Conservation (phyloP, 1,140 invertebrate species). For the Diachasma alloeum region DNA sequence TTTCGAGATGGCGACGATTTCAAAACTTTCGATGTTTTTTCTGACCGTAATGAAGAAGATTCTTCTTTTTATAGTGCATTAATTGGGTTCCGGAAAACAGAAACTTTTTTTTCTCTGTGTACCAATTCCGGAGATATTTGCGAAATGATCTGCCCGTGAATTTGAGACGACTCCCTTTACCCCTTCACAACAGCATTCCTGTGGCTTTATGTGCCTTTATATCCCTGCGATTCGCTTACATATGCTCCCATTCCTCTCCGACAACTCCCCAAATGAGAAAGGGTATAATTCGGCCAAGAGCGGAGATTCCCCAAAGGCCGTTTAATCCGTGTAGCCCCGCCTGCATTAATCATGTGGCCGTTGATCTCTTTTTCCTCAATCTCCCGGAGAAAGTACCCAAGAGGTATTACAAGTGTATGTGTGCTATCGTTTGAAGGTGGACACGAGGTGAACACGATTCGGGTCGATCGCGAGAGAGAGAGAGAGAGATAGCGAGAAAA, state of each 20-base stretch:
- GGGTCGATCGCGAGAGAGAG: slow-evolving; percentile 32
- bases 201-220: not conserved
- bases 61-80: no score
- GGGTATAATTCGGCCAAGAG: slow-evolving; percentile 18
- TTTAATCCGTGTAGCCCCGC: not conserved
- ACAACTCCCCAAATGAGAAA: not conserved
- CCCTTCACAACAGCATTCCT: not conserved
- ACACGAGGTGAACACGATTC: slow-evolving; percentile 38
- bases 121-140: not conserved
- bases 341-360: not conserved
- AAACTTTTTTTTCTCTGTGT: no score
- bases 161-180: not conserved
- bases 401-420: slow-evolving; percentile 10
- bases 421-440: slow-evolving; percentile 23
- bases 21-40: no score
- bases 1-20: no score
- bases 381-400: slow-evolving; percentile 39
- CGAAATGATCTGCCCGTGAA: not conserved
- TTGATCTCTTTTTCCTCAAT: slow-evolving; percentile 23
- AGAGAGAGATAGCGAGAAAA: not conserved
- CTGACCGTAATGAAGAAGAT: no score
- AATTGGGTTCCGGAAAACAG: no score
- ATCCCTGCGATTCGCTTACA: not conserved
- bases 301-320: slow-evolving; percentile 1
- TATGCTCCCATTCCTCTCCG: not conserved